Evolutionary conservation across 2,113 vertebrate species (phyloP).

Genomic region (Mustela lutreola): DNA sequence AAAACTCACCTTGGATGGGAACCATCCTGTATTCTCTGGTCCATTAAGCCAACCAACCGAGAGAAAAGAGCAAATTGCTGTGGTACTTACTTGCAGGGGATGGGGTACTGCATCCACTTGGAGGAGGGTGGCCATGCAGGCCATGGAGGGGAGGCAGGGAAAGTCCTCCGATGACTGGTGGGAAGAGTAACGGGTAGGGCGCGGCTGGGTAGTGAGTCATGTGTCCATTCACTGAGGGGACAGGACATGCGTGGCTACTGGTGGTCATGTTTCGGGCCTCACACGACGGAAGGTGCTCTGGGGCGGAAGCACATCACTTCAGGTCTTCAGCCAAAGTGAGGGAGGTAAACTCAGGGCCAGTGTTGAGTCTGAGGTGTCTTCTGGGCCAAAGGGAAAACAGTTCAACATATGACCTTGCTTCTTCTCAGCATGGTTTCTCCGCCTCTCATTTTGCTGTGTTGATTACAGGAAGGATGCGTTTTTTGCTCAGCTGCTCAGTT

Average conservation of each 20-base stretch:
- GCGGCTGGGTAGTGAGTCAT: conserved; percentile 94
- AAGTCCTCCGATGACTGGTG: conserved; percentile 94
- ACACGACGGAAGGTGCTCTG: conserved; percentile 55
- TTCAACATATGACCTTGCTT: conserved; percentile 67
- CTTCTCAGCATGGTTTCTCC: conserved; percentile 61
- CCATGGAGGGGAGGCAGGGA: conserved; percentile 91
- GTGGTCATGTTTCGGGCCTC: conserved; percentile 93
- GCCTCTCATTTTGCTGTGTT: conserved; percentile 65
- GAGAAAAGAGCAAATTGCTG: not conserved
- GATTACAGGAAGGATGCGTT: not conserved
- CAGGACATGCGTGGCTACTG: conserved; percentile 91
- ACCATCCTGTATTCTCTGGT: not conserved
- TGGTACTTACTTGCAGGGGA: conserved; percentile 95
- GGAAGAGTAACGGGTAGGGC: conserved; percentile 95
- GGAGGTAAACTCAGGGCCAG: conserved; percentile 10
- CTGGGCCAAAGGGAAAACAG: not conserved
- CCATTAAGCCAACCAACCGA: not conserved
- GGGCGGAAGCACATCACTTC: conserved; percentile 81
- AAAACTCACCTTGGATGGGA: not conserved
- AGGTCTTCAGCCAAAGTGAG: conserved; percentile 37
- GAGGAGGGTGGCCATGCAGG: conserved; percentile 90
- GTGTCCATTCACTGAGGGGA: conserved; percentile 92
- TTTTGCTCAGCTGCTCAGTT: not conserved
- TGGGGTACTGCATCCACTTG: conserved; percentile 92
- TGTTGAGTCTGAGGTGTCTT: not conserved